Conservation (phyloP, 1,140 invertebrate species). For the Mya arenaria region DNA sequence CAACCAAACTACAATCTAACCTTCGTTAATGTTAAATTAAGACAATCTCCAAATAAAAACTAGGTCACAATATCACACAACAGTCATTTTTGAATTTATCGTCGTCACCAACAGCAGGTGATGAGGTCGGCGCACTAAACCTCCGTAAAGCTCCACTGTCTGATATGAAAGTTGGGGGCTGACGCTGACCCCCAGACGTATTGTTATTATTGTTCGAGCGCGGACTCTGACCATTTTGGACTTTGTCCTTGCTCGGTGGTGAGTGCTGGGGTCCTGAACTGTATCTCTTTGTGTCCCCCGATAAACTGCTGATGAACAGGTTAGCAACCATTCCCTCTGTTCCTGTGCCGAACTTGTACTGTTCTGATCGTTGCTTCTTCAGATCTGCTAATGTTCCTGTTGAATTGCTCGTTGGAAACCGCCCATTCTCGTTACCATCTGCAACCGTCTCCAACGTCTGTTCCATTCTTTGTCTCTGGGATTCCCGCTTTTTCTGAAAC, state of each 20-base stretch:
- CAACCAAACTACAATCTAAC: no score
- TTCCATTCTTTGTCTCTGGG: conserved; percentile 7
- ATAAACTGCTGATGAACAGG: conserved; percentile 45
- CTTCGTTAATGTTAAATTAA: no score
- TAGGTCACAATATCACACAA: conserved; percentile 46
- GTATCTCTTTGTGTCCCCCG: conserved; percentile 29
- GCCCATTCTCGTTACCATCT: background rate
- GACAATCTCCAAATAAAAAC: no score
- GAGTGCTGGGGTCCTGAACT: background rate
- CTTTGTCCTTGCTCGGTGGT: background rate
- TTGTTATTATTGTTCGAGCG: conserved; percentile 43
- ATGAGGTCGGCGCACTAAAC: conserved; percentile 32
- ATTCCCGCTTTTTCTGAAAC: conserved; percentile 49
- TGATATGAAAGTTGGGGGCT: conserved; percentile 38
- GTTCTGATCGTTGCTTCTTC: conserved; percentile 48
- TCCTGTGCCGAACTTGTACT: conserved; percentile 48
- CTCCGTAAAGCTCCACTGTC: conserved; percentile 47
- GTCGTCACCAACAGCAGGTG: conserved; percentile 47
- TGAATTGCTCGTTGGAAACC: conserved; percentile 10
- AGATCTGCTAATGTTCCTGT: conserved; percentile 48
- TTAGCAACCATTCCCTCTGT: conserved; percentile 43
- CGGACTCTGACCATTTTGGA: conserved; percentile 40
- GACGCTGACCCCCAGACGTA: background rate
- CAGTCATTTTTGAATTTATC: conserved; percentile 53
- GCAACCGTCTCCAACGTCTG: background rate